Evolutionary conservation across 1,140 invertebrate species (phyloP).

Genomic region (Marisa cornuarietis): DNA sequence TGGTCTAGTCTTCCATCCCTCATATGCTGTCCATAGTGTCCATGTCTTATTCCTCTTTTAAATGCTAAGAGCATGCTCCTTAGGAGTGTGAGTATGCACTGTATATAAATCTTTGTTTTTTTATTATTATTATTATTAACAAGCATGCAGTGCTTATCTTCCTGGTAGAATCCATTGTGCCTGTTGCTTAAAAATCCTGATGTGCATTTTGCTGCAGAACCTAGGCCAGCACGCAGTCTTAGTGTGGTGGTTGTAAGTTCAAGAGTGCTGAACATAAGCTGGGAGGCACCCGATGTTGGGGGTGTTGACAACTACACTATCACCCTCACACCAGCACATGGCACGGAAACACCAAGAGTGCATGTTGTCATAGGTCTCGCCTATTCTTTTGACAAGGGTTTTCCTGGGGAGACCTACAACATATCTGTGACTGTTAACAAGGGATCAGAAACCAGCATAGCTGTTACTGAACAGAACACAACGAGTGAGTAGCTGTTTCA

Average conservation of each 20-base stretch:
- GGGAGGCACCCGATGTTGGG: conserved; percentile 33
- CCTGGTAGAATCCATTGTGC: too few species aligned
- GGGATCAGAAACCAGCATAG: conserved; percentile 33
- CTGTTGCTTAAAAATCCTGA: too few species aligned
- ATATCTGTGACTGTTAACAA: conserved; percentile 33
- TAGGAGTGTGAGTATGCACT: too few species aligned
- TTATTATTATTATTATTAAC: too few species aligned
- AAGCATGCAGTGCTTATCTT: too few species aligned
- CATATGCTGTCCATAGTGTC: too few species aligned
- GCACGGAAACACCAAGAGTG: conserved; percentile 1
- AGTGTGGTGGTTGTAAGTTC: conserved; percentile 22
- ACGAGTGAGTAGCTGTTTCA: conserved; percentile 27
- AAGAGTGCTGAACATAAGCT: conserved; percentile 28
- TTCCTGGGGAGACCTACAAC: conserved; percentile 46
- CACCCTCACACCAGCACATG: conserved; percentile 21
- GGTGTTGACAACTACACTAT: conserved; percentile 38
- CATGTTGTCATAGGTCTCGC: conserved; percentile 1
- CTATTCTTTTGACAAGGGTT: conserved; percentile 24
- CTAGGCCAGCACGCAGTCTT: conserved; percentile 32
- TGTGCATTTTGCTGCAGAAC: conserved; percentile 28
- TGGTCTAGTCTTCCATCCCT: too few species aligned
- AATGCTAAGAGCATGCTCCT: too few species aligned
- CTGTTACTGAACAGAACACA: conserved; percentile 28
- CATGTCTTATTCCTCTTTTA: too few species aligned
- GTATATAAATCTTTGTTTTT: too few species aligned